Conservation (phyloP, 1,140 invertebrate genomes). For the Maniola jurtina region DNA sequence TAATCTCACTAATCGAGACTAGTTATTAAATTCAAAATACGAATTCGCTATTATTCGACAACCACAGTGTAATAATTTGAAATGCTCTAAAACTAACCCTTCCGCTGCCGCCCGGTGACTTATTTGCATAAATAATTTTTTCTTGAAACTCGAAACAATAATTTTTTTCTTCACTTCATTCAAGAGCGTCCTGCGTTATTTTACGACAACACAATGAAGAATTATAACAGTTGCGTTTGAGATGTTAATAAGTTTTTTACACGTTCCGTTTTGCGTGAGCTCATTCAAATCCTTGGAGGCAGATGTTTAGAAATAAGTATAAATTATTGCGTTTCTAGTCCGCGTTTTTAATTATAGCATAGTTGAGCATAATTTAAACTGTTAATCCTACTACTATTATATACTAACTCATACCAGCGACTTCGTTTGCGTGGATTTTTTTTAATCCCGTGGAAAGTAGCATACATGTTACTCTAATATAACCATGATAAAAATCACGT, state of each 20-base stretch:
- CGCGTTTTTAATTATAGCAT: not conserved
- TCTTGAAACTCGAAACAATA: conserved; percentile 45
- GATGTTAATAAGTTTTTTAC: conserved; percentile 64
- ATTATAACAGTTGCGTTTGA: conserved; percentile 56
- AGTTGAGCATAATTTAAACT: not conserved
- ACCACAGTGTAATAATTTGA: conserved; percentile 5
- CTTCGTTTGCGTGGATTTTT: too few relatives aligned
- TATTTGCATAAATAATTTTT: conserved; percentile 63
- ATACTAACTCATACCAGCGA: not conserved
- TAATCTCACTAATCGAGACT: not conserved
- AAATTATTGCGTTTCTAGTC: conserved; percentile 17
- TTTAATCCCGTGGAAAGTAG: too few relatives aligned
- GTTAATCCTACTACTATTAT: not conserved
- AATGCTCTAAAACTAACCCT: conserved; percentile 39
- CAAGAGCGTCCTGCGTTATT: conserved; percentile 48
- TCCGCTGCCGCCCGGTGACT: conserved; percentile 21
- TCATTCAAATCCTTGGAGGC: conserved; percentile 26
- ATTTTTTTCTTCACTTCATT: conserved; percentile 52
- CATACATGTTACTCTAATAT: too few relatives aligned
- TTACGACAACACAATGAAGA: conserved; percentile 46
- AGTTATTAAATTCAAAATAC: conserved; percentile 3
- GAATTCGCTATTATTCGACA: not conserved
- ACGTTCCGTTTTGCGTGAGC: conserved; percentile 16
- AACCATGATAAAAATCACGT: too few relatives aligned
- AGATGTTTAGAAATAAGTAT: conserved; percentile 31